Evolutionary conservation across 2,888 invertebrate genomes (phyloP), one percentile per base, ranked within the genome.

Genomic region (Dioctria linearis): DNA sequence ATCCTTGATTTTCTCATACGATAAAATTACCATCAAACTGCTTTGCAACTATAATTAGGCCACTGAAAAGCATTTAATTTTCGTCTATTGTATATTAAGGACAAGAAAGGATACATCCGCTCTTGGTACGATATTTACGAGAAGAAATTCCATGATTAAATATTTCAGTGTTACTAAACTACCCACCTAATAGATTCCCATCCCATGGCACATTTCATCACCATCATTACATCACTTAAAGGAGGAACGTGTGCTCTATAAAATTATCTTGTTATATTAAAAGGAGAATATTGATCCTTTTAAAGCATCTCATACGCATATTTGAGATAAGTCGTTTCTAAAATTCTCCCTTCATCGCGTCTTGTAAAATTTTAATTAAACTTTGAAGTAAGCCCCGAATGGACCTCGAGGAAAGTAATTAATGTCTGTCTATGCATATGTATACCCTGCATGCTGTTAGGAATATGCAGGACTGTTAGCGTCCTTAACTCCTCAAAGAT

Each of bases 41-140:
- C 59, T 59, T 54, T 73, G 73, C 73, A 73, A 73, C 73, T 73
- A 73, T 73, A 73, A 73, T 73, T 57, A 59, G 42, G 73, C 73
- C 73, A 73, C 73, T 73, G 73, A 73, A 73, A 73, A 73, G 73
- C 73, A 73, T 73, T 73, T 73, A 73, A 73, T 73, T 73, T 73
- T 73, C 73, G 73, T 73, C 57, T 73, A 40, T 59, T 73, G 73
- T 73, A 57, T 73, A 73, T 73, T 73, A 73, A 73, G 73, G 73
- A 54, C 42, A 39, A 40, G 39, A 73, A 73, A 57, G 73, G 73
- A 54, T 39, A 59, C 40, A 13, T 40, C 13, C 73, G 25, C 39
- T n/a, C 61, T 61, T 37, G 39, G 59, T 57, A 73, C 39, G 66
- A 43, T 66, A 59, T 42, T 57, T 40, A 42, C 43, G n/a, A 13